These are phyloP conservation scores for Deilephila porcellus DNA, from an alignment of 2,888 invertebrate genomes.

Conservation along the genomic window DNA sequence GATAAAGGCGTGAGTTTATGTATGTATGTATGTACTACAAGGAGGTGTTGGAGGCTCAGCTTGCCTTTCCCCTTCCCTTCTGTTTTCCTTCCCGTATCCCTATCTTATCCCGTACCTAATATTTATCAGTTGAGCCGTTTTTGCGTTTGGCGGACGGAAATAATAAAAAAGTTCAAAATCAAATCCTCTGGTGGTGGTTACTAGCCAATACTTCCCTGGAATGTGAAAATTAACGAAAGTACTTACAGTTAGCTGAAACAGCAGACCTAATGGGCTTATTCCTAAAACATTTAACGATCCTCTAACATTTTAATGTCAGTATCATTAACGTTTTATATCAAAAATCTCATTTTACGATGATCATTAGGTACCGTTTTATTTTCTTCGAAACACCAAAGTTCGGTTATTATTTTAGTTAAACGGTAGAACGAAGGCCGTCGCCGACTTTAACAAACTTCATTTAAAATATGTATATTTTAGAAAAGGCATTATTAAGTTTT, in stretches of 20 bases:
- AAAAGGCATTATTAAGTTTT: background rate
- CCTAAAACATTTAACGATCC: background rate
- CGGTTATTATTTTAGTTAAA: conserved; percentile 26
- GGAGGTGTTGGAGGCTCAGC: no score
- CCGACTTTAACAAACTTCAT: background rate
- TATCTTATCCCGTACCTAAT: no score
- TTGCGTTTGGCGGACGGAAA: no score
- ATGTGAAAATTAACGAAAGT: no score
- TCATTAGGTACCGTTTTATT: conserved; percentile 21
- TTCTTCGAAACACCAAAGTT: background rate
- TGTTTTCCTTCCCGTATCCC: no score
- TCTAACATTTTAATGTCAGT: background rate
- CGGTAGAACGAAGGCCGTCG: conserved; percentile 18
- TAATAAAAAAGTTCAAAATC: no score
- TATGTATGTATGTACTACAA: no score
- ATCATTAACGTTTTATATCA: conserved; percentile 10
- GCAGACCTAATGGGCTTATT: background rate
- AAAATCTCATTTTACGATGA: conserved; percentile 20
- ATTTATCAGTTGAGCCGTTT: no score
- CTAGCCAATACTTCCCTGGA: no score
- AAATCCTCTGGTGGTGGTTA: no score
- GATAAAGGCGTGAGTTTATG: no score
- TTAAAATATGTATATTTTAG: background rate
- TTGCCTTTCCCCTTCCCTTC: no score
- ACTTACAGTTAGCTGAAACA: background rate